Evolutionary conservation across 2,888 invertebrate genomes (phyloP).

Genomic region (Lasioglossum calceatum): DNA sequence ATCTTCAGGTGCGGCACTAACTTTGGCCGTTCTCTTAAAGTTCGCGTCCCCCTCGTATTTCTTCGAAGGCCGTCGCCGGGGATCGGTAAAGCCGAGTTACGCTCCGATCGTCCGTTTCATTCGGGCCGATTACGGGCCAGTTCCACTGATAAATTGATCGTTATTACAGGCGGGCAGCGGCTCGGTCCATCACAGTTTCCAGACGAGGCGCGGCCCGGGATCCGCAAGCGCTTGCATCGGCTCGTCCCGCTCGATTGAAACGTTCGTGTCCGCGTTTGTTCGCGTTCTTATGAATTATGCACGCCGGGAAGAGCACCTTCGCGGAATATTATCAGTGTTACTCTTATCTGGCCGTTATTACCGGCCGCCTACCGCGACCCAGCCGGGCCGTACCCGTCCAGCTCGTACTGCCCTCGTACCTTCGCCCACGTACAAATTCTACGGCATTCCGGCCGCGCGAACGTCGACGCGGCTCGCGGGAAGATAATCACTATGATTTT

Average conservation of each 20-base stretch:
- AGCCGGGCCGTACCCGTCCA: slow-evolving; percentile 35
- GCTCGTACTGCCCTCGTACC: slow-evolving; percentile 41
- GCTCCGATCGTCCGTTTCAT: slow-evolving; percentile 6
- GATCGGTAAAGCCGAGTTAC: neutral
- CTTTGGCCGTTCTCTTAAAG: neutral
- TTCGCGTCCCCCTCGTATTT: slow-evolving; percentile 5
- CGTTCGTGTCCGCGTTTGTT: slow-evolving; percentile 48
- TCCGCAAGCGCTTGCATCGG: neutral
- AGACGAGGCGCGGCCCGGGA: neutral
- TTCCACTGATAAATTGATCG: slow-evolving; percentile 12
- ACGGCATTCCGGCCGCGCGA: slow-evolving; percentile 52
- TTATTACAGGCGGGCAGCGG: slow-evolving; percentile 9
- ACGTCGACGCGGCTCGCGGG: slow-evolving; percentile 30
- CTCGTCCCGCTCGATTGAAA: slow-evolving; percentile 43
- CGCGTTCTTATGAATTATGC: slow-evolving; percentile 72
- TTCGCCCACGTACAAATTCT: slow-evolving; percentile 64
- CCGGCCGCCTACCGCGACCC: slow-evolving; percentile 64
- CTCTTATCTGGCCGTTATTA: slow-evolving; percentile 69
- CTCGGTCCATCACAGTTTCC: neutral
- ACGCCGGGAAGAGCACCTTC: slow-evolving; percentile 55
- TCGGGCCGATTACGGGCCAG: slow-evolving; percentile 9
- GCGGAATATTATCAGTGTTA: slow-evolving; percentile 69
- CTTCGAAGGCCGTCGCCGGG: neutral
- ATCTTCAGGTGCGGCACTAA: neutral
- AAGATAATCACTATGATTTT: slow-evolving; percentile 32